Evolutionary conservation across 2,888 invertebrate species (phyloP).

Genomic region (Dilophus febrilis): DNA sequence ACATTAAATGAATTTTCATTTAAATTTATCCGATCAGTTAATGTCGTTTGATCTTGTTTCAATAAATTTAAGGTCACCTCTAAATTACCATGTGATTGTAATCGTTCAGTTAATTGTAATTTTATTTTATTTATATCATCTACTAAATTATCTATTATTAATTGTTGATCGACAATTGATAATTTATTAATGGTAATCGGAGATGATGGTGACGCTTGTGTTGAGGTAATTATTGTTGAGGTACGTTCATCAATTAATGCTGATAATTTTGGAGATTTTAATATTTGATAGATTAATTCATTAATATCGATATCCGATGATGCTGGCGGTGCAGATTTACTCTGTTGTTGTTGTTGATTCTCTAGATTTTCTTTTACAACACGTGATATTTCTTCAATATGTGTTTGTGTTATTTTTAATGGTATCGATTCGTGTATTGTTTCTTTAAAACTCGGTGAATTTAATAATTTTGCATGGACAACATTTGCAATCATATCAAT

Average conservation of each 20-base stretch:
- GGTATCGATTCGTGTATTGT: slow-evolving; percentile 9
- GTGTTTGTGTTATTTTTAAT: slow-evolving; percentile 20
- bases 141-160: slow-evolving; percentile 35
- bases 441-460: slow-evolving; percentile 13
- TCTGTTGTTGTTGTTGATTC: slow-evolving; percentile 14
- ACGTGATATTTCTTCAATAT: slow-evolving; percentile 25
- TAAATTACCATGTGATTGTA: slow-evolving; percentile 25
- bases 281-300: slow-evolving; percentile 23
- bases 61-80: slow-evolving; percentile 21
- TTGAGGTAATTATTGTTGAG: no score
- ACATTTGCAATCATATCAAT: slow-evolving; percentile 20
- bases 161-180: slow-evolving; percentile 27
- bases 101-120: slow-evolving; percentile 33
- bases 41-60: slow-evolving; percentile 18
- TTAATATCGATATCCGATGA: slow-evolving; percentile 20
- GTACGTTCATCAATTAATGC: slow-evolving; percentile 20
- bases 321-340: neutral
- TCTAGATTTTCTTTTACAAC: slow-evolving; percentile 20
- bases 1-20: slow-evolving; percentile 20
- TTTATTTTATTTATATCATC: slow-evolving; percentile 38
- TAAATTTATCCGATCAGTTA: slow-evolving; percentile 19
- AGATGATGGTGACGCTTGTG: no score
- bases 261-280: slow-evolving; percentile 20
- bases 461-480: slow-evolving; percentile 14
- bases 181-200: slow-evolving; percentile 23